Conservation (phyloP, 2,797 vertebrate genomes). For the Cuniculus paca region DNA sequence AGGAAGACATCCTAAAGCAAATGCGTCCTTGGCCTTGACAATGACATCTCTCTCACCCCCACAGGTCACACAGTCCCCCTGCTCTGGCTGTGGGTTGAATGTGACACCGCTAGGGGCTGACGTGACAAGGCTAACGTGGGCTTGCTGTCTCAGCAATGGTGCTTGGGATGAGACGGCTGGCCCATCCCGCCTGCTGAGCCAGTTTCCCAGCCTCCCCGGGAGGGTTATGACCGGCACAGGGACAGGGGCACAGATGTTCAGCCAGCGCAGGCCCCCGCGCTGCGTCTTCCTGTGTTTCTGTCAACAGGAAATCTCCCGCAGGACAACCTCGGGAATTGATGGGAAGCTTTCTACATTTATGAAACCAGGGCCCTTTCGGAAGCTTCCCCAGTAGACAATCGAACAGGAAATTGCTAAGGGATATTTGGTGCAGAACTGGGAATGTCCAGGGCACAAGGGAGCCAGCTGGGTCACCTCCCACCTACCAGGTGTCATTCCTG, state of each 20-base stretch:
- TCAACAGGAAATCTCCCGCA: slow-evolving; percentile 81
- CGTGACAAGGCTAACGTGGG: background rate
- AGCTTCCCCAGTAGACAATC: background rate
- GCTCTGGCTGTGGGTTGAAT: background rate
- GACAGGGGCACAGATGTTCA: slow-evolving; percentile 57
- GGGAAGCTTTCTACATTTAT: slow-evolving; percentile 44
- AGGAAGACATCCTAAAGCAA: background rate
- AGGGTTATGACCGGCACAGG: background rate
- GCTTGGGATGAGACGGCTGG: background rate
- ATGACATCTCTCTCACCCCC: fast-evolving
- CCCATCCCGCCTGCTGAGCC: slow-evolving; percentile 53
- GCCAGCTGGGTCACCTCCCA: slow-evolving; percentile 62
- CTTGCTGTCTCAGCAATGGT: slow-evolving; percentile 43
- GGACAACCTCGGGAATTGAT: slow-evolving; percentile 55
- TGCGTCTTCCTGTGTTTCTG: slow-evolving; percentile 77
- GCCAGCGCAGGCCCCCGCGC: background rate
- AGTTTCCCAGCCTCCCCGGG: background rate
- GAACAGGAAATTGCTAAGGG: slow-evolving; percentile 71
- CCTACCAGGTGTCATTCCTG: slow-evolving; percentile 51
- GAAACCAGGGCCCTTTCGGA: slow-evolving; percentile 40
- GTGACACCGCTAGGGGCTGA: background rate
- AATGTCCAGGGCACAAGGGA: slow-evolving; percentile 68
- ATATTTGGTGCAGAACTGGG: slow-evolving; percentile 62
- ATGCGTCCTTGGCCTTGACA: background rate
- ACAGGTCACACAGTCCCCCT: background rate